Evolutionary conservation across 2,113 vertebrate species (phyloP).

Genomic region (Xenopus laevis): DNA sequence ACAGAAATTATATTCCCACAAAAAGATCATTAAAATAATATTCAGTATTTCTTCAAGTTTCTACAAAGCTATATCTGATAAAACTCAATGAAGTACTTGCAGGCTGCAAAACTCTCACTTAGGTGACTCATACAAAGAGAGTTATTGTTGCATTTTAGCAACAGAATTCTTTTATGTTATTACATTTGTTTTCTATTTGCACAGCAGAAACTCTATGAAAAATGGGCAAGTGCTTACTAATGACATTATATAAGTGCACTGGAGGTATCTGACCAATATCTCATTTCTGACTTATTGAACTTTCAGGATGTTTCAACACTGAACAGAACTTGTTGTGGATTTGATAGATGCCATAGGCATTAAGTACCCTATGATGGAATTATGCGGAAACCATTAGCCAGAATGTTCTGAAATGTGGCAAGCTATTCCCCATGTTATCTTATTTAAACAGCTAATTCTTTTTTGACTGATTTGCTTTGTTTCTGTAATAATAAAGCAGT

Average conservation of each 20-base stretch:
- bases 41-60: background rate
- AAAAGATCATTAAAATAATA: slow-evolving; percentile 35
- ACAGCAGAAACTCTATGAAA: background rate
- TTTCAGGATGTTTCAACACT: slow-evolving; percentile 36
- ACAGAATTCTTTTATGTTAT: background rate
- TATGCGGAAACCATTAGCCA: no score
- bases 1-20: slow-evolving; percentile 15
- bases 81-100: slow-evolving; percentile 35
- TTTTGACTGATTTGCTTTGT: no score
- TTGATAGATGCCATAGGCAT: slow-evolving; percentile 64
- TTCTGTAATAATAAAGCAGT: no score
- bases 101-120: slow-evolving; percentile 1
- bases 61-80: slow-evolving; percentile 9
- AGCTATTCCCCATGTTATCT: no score
- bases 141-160: background rate
- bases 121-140: slow-evolving; percentile 11
- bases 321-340: slow-evolving; percentile 54
- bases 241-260: background rate
- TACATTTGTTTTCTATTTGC: background rate
- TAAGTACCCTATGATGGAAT: slow-evolving; percentile 58
- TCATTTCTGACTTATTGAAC: slow-evolving; percentile 21
- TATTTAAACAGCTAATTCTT: no score
- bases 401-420: no score
- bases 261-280: slow-evolving; percentile 20
- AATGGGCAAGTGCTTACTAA: background rate